phyloP scores from a whole-genome alignment of 37 sponge, comb jelly and placozoan genomes.

The Mnemiopsis leidyi region DNA sequence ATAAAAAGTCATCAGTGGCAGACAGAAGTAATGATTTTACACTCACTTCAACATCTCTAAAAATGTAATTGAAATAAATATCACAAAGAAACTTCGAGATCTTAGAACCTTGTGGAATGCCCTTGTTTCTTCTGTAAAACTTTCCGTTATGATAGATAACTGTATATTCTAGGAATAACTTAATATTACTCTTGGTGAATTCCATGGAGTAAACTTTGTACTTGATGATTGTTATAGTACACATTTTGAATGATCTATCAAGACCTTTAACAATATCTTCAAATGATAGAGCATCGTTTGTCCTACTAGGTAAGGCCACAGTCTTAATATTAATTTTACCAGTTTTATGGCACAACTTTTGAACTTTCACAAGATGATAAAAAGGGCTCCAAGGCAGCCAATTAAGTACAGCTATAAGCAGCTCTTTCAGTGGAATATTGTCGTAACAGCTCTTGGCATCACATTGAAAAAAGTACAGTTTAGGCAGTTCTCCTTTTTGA shows the following conservation, averaged over 20 bases:
- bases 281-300: not conserved
- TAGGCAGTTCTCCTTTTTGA: not conserved
- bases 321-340: not conserved
- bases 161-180: not conserved
- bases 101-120: not conserved
- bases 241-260: not conserved
- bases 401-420: not conserved
- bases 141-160: not conserved
- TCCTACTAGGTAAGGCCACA: not conserved
- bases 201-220: not conserved
- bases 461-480: not conserved
- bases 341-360: not conserved
- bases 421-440: not conserved
- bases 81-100: not conserved
- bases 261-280: not conserved
- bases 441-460: not conserved
- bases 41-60: not conserved
- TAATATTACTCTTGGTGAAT: not conserved
- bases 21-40: not conserved
- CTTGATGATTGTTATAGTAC: not conserved
- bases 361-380: not conserved
- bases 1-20: not conserved
- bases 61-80: not conserved
- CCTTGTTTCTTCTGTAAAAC: not conserved
- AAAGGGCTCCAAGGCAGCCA: not conserved